phyloP scores from a whole-genome alignment of 2,113 vertebrate genomes.

The Hiodon alosoides region DNA sequence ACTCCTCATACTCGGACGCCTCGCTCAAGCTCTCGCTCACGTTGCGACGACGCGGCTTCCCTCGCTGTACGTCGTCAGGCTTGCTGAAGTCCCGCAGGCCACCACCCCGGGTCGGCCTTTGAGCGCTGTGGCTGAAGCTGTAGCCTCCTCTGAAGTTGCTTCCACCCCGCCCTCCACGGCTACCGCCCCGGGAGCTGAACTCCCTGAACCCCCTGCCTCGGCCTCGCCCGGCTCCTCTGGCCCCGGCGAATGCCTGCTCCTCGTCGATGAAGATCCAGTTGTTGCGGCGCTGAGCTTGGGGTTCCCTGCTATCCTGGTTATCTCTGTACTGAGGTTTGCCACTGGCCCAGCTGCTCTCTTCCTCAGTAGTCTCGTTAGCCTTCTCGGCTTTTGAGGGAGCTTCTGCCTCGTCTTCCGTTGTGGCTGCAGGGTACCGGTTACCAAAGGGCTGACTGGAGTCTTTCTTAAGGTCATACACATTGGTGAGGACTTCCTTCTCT shows the following conservation, averaged over 20 bases:
- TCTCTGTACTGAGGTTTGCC: slow-evolving; percentile 63
- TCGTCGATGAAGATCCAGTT: slow-evolving; percentile 99
- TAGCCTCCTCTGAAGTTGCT: slow-evolving; percentile 54
- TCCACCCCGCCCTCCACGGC: slow-evolving; percentile 46
- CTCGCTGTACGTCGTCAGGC: slow-evolving; percentile 75
- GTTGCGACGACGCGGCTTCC: slow-evolving; percentile 80
- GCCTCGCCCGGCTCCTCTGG: slow-evolving; percentile 73
- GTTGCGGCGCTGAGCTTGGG: slow-evolving; percentile 74
- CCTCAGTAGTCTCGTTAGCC: slow-evolving; percentile 53
- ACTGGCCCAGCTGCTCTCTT: slow-evolving; percentile 69
- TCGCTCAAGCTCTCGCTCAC: slow-evolving; percentile 92
- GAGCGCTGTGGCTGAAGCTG: slow-evolving; percentile 47
- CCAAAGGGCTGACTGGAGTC: slow-evolving; percentile 55
- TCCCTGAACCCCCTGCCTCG: slow-evolving; percentile 84
- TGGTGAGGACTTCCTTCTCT: slow-evolving; percentile 66
- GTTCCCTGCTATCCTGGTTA: slow-evolving; percentile 49
- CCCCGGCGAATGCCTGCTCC: slow-evolving; percentile 86
- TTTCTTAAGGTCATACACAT: slow-evolving; percentile 67
- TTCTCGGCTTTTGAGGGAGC: slow-evolving; percentile 59
- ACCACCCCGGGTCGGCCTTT: slow-evolving; percentile 67
- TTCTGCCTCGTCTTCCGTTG: slow-evolving; percentile 61
- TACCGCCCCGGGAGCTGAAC: slow-evolving; percentile 77
- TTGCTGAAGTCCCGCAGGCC: slow-evolving; percentile 72
- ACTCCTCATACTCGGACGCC: slow-evolving; percentile 91
- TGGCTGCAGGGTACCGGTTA: slow-evolving; percentile 49